Evolutionary conservation across 1,140 invertebrate species (phyloP).

Genomic region (Hestina assimilis): DNA sequence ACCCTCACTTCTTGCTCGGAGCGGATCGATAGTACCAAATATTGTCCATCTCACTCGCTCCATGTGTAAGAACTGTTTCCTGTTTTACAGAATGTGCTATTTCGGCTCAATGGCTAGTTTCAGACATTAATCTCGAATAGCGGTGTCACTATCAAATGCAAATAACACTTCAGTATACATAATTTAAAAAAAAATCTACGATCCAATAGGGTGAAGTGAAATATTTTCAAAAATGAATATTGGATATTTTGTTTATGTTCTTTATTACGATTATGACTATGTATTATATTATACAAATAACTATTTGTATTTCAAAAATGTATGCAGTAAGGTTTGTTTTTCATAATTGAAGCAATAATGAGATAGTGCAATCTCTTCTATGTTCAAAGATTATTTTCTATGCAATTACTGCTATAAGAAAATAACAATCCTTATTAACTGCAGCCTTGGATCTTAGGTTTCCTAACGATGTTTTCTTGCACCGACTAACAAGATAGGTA

Average conservation of each 20-base stretch:
- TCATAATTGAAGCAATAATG: too few relatives aligned
- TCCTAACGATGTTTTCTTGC: not conserved
- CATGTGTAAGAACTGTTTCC: constrained; percentile 27
- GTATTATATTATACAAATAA: too few relatives aligned
- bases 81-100: constrained; percentile 20
- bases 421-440: not conserved
- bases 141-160: not conserved
- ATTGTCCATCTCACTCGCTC: constrained; percentile 29
- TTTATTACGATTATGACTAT: too few relatives aligned
- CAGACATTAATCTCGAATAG: not conserved
- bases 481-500: not conserved
- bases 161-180: too few relatives aligned
- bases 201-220: too few relatives aligned
- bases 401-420: not conserved
- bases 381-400: too few relatives aligned
- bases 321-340: too few relatives aligned
- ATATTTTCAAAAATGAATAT: too few relatives aligned
- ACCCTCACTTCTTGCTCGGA: constrained; percentile 9
- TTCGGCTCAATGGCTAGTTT: not conserved
- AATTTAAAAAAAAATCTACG: too few relatives aligned
- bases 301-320: too few relatives aligned
- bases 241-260: too few relatives aligned
- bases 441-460: not conserved
- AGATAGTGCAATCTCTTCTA: too few relatives aligned
- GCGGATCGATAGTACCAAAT: constrained; percentile 34